phyloP scores from a whole-genome alignment of 2,797 vertebrate species.

The Salmo trutta region DNA sequence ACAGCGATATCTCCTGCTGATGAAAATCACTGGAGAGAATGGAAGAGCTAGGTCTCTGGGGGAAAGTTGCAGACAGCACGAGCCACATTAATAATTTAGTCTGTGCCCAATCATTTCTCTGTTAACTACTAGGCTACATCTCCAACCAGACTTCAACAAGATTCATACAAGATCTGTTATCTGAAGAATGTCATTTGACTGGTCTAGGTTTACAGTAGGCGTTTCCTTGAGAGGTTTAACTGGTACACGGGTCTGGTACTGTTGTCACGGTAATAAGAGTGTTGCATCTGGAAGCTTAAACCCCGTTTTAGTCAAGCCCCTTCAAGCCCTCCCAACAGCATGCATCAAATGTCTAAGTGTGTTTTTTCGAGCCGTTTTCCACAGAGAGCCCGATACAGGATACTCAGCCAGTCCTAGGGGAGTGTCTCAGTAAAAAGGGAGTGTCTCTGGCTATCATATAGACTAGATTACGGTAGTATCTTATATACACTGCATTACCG shows the following conservation, averaged over 20 bases:
- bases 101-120: slow-evolving; percentile 34
- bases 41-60: slow-evolving; percentile 25
- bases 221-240: neutral
- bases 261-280: neutral
- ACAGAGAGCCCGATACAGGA: neutral
- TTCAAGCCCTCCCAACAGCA: neutral
- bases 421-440: too few species aligned
- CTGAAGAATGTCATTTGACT: neutral
- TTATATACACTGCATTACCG: neutral
- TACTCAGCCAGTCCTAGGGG: neutral
- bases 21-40: slow-evolving; percentile 48
- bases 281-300: neutral
- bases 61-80: slow-evolving; percentile 19
- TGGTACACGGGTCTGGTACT: neutral
- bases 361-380: neutral
- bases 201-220: neutral
- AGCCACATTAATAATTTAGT: slow-evolving; percentile 62
- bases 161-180: neutral
- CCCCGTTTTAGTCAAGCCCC: neutral
- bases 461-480: neutral
- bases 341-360: neutral
- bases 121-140: slow-evolving; percentile 12
- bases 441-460: neutral
- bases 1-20: slow-evolving; percentile 40
- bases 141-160: neutral